Evolutionary conservation across 37 sponge, comb jelly and placozoan genomes (phyloP).

Genomic region (Beroe ovata): DNA sequence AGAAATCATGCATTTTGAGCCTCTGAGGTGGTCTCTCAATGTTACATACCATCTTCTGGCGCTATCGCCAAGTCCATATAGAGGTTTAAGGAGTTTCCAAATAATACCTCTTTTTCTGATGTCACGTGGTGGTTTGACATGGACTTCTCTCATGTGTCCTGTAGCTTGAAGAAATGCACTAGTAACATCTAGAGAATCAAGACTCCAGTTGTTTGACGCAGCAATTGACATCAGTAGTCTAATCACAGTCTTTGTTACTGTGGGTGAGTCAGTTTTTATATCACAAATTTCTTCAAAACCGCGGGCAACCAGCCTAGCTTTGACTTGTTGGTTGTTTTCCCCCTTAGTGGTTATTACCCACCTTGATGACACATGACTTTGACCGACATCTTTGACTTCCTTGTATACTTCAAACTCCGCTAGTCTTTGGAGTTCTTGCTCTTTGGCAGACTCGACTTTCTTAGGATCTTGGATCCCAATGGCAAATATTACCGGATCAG

Average conservation of each 20-base stretch:
- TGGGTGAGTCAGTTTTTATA: background rate
- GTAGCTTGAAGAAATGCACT: constrained; percentile 14
- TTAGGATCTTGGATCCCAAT: background rate
- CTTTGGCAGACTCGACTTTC: background rate
- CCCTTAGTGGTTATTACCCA: background rate
- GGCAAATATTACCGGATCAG: background rate
- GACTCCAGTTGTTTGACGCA: background rate
- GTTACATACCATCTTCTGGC: background rate
- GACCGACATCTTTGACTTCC: constrained; percentile 20
- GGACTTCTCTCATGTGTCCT: background rate
- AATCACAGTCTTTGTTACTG: background rate
- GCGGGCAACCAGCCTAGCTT: constrained; percentile 1
- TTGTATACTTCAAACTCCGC: background rate
- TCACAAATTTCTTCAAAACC: background rate
- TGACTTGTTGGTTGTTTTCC: background rate
- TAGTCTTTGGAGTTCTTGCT: background rate
- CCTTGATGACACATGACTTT: background rate
- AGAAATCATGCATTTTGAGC: background rate
- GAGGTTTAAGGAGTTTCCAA: background rate
- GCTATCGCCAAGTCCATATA: background rate
- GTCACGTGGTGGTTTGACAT: background rate
- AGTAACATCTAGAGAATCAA: background rate
- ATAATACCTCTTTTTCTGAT: background rate
- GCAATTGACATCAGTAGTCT: background rate
- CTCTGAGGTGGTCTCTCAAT: background rate